These are phyloP conservation scores for Paramuricea clavata DNA, from an alignment of 92 coral and sea anemone genomes.

Conservation along the genomic window DNA sequence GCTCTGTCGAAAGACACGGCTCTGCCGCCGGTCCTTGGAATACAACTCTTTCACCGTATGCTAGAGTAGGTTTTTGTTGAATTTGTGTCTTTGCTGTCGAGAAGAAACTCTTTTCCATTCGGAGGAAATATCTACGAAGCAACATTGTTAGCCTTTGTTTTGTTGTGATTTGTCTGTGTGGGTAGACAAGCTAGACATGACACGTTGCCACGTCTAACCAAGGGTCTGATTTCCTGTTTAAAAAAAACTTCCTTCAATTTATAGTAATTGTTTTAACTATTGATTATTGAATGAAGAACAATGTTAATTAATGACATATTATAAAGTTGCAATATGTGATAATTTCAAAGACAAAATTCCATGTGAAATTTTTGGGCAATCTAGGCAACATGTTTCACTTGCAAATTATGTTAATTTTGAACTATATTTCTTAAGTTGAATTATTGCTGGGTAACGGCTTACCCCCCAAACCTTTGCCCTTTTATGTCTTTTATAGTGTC, in stretches of 20 bases:
- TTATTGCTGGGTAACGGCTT: no score
- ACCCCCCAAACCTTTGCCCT: no score
- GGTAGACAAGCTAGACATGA: no score
- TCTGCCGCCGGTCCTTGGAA: slow-evolving; percentile 74
- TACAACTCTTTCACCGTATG: slow-evolving; percentile 71
- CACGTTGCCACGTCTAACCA: neutral
- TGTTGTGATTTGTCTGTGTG: no score
- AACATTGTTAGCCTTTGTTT: neutral
- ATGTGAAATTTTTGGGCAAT: neutral
- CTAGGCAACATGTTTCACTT: neutral
- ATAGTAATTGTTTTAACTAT: neutral
- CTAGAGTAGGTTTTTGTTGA: neutral
- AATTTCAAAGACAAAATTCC: no score
- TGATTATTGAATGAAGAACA: no score
- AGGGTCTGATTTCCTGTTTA: no score
- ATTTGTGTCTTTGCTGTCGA: neutral
- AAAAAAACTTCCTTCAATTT: neutral
- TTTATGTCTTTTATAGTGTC: no score
- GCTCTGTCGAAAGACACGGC: slow-evolving; percentile 74
- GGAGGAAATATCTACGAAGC: neutral
- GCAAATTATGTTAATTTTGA: neutral
- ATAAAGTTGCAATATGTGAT: no score
- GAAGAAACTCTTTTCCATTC: slow-evolving; percentile 1
- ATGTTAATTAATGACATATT: no score
- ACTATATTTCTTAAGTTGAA: no score